Conservation (phyloP, 2,888 invertebrate species). For the Ichneumoninae sp. region DNA sequence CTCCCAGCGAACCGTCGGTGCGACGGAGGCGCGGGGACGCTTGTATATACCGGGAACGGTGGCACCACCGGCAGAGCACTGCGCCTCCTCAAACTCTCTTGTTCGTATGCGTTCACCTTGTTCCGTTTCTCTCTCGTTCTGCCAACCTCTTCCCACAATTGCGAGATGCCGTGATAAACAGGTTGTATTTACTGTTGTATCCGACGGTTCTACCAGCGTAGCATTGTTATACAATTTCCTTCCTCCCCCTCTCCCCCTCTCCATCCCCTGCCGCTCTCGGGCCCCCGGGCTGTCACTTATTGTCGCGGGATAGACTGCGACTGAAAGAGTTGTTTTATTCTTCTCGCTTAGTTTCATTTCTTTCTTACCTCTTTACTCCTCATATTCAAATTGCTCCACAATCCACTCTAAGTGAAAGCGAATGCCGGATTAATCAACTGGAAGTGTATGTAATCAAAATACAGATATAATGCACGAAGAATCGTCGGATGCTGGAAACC, state of each 20-base stretch:
- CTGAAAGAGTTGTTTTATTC: neutral
- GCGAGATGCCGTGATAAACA: slow-evolving; percentile 64
- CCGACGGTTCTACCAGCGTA: slow-evolving; percentile 44
- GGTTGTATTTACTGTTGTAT: slow-evolving; percentile 64
- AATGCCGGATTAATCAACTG: neutral
- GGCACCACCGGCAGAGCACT: slow-evolving; percentile 24
- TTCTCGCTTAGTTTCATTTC: neutral
- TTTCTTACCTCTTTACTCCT: neutral
- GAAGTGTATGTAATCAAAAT: neutral
- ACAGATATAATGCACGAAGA: neutral
- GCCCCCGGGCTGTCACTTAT: slow-evolving; percentile 34
- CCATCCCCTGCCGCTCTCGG: too few species aligned
- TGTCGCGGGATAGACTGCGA: slow-evolving; percentile 26
- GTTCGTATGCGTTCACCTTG: neutral
- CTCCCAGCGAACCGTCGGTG: slow-evolving; percentile 2
- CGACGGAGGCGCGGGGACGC: neutral
- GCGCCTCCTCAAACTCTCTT: slow-evolving; percentile 20
- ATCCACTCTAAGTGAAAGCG: neutral
- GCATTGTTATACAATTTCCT: slow-evolving; percentile 48
- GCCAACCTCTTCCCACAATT: slow-evolving; percentile 22
- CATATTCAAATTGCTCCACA: neutral
- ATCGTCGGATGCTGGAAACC: neutral
- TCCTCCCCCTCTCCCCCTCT: too few species aligned
- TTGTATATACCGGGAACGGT: slow-evolving; percentile 26
- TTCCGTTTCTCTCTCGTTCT: slow-evolving; percentile 3